These are phyloP conservation scores for Scomber japonicus DNA, from an alignment of 2,113 vertebrate genomes.

Conservation along the genomic window DNA sequence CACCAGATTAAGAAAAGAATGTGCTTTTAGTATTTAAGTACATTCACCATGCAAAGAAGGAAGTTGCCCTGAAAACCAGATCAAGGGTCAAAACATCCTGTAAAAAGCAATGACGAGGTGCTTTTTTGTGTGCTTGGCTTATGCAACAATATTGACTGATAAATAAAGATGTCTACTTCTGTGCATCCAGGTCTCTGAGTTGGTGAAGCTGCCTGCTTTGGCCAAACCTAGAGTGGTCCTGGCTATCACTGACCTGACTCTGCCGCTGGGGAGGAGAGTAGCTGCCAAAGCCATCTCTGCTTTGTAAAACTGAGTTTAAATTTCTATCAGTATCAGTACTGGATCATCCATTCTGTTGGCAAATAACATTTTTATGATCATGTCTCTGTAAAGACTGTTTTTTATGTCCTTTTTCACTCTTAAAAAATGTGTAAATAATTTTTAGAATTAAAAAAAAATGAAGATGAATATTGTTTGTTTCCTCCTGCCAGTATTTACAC, in stretches of 20 bases:
- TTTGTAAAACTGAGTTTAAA: conserved; percentile 74
- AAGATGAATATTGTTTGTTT: neutral
- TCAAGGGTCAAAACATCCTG: neutral
- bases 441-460: conserved; percentile 25
- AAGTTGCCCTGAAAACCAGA: neutral
- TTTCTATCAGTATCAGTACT: neutral
- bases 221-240: conserved; percentile 94
- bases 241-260: conserved; percentile 95
- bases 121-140: neutral
- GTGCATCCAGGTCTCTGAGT: conserved; percentile 89
- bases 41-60: neutral
- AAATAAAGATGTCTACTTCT: neutral
- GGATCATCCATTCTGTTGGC: conserved; percentile 1
- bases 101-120: neutral
- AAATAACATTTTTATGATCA: neutral
- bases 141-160: neutral
- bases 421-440: conserved; percentile 52
- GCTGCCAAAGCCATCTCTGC: conserved; percentile 96
- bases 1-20: too few species aligned
- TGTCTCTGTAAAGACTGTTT: conserved; percentile 9
- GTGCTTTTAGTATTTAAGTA: neutral
- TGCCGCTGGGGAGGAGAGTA: conserved; percentile 94
- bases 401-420: conserved; percentile 18
- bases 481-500: neutral
- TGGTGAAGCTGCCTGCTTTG: conserved; percentile 95